phyloP scores from a whole-genome alignment of 2,113 vertebrate genomes.

The Paradisaea rubra region DNA sequence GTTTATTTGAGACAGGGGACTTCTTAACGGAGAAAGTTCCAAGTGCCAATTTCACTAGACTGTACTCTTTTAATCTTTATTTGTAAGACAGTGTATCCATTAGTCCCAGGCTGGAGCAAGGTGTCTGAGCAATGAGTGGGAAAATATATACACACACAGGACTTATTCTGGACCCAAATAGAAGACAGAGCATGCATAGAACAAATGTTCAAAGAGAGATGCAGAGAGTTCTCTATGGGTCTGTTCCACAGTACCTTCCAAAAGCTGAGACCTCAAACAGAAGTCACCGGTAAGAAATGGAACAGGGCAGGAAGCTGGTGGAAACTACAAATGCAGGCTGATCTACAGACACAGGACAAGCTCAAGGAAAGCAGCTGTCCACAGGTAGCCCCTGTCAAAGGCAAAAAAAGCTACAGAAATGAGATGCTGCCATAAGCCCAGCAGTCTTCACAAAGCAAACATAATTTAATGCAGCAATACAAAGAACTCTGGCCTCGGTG shows the following conservation, averaged over 20 bases:
- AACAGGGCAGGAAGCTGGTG: not conserved
- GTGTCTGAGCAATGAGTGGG: not conserved
- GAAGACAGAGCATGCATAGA: not conserved
- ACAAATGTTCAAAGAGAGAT: not conserved
- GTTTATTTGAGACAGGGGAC: not conserved
- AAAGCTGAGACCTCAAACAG: not conserved
- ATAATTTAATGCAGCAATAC: constrained; percentile 32
- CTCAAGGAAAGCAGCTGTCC: not conserved
- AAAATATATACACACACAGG: not conserved
- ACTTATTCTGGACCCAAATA: not conserved
- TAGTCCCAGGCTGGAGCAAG: constrained; percentile 1
- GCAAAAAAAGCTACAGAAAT: not conserved
- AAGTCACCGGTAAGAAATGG: not conserved
- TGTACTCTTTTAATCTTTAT: not conserved
- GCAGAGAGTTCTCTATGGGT: not conserved
- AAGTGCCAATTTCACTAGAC: not conserved
- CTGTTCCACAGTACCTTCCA: not conserved
- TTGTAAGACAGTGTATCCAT: not conserved
- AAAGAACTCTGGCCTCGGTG: not conserved
- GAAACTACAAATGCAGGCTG: not conserved
- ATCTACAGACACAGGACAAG: not conserved
- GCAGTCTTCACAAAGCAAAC: constrained; percentile 40
- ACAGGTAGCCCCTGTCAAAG: not conserved
- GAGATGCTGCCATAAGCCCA: constrained; percentile 19
- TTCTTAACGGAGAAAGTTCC: constrained; percentile 3